A percentile compares a stretch with the other conserved stretches of the same genome.
These are phyloP conservation scores for Schizopygopsis pylzovi DNA, from an alignment of 2,797 vertebrate genomes.

Conservation along the genomic window DNA sequence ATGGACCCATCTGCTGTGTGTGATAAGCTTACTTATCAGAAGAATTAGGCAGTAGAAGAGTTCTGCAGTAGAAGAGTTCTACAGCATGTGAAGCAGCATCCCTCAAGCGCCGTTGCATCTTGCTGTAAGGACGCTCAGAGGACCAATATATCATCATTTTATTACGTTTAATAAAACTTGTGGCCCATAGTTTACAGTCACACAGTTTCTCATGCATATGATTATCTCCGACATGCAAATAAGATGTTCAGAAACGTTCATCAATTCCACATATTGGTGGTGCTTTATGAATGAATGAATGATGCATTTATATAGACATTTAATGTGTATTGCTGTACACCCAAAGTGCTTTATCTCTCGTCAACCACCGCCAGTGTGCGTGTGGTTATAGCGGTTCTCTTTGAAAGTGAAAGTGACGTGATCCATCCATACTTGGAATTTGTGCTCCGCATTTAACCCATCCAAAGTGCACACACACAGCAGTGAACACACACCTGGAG, in stretches of 20 bases:
- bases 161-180: conserved; percentile 26
- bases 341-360: too few species aligned
- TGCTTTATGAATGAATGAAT: not conserved
- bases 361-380: too few species aligned
- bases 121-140: not conserved
- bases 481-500: too few species aligned
- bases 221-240: conserved; percentile 28
- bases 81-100: conserved; percentile 14
- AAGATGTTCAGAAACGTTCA: conserved; percentile 26
- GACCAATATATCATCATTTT: conserved; percentile 29
- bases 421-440: too few species aligned
- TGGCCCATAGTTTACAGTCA: conserved; percentile 17
- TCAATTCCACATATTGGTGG: conserved; percentile 21
- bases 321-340: too few species aligned
- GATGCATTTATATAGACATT: too few species aligned
- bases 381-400: too few species aligned
- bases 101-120: not conserved
- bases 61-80: not conserved
- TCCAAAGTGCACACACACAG: too few species aligned
- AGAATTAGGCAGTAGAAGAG: conserved; percentile 18
- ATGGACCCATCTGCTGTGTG: conserved; percentile 43
- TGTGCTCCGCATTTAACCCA: too few species aligned
- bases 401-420: too few species aligned
- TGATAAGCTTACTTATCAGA: conserved; percentile 40
- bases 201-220: conserved; percentile 22